A percentile compares a stretch with the other conserved stretches of the same genome.
Evolutionary conservation across 1,140 invertebrate species (phyloP).

Genomic region (Drosophila miranda): DNA sequence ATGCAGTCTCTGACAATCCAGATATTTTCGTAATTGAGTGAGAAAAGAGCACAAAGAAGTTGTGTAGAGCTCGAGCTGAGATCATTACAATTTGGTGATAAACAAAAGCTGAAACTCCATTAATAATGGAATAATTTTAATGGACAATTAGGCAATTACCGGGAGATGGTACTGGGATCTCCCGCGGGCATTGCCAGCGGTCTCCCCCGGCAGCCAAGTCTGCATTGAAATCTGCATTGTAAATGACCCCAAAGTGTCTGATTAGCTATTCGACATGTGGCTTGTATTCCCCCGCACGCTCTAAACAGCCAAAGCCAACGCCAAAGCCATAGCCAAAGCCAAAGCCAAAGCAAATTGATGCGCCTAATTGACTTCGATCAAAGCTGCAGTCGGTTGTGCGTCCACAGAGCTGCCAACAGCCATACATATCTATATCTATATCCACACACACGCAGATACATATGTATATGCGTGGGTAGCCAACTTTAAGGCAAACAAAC

Average conservation of each 20-base stretch:
- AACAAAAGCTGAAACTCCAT: neutral
- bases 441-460: neutral
- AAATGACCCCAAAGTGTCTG: conserved; percentile 61
- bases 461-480: conserved; percentile 66
- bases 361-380: conserved; percentile 67
- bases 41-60: too few relatives aligned
- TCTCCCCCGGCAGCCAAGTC: neutral
- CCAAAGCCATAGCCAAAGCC: conserved; percentile 3
- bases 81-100: conserved; percentile 19
- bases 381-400: conserved; percentile 25
- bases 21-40: too few relatives aligned
- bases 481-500: conserved; percentile 28
- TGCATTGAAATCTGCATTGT: conserved; percentile 39
- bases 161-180: neutral
- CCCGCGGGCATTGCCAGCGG: neutral
- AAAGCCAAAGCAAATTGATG: conserved; percentile 57
- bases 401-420: conserved; percentile 17
- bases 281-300: conserved; percentile 6
- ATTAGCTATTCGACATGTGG: conserved; percentile 70
- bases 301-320: conserved; percentile 50
- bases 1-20: conserved; percentile 1
- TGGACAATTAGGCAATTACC: conserved; percentile 13
- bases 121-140: conserved; percentile 10
- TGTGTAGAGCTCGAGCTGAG: neutral
- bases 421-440: conserved; percentile 15